Evolutionary conservation across 2,888 invertebrate genomes (phyloP).

Genomic region (Latheticus oryzae): DNA sequence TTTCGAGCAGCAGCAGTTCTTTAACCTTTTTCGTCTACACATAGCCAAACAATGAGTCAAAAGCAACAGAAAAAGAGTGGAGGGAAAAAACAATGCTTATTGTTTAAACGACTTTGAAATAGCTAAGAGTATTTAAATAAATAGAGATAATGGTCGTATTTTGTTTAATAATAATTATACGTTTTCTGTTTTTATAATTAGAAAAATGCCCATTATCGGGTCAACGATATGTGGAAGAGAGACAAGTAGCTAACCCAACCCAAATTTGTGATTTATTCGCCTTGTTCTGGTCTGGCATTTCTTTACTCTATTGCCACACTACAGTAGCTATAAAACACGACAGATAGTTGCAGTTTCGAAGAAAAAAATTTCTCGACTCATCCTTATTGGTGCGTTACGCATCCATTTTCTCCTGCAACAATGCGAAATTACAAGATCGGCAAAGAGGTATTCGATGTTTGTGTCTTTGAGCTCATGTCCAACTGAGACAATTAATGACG

Average conservation of each 20-base stretch:
- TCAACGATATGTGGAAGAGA: conserved; percentile 19
- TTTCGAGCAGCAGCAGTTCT: conserved; percentile 26
- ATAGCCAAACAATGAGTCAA: conserved; percentile 33
- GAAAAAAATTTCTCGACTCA: conserved; percentile 16
- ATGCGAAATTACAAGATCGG: conserved; percentile 32
- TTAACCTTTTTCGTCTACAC: conserved; percentile 36
- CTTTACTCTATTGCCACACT: conserved; percentile 1
- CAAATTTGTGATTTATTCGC: conserved; percentile 22
- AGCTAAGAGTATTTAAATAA: conserved; percentile 37
- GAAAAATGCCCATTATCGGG: conserved; percentile 16
- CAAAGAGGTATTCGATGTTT: conserved; percentile 36
- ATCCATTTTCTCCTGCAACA: conserved; percentile 36
- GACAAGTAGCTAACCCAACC: conserved; percentile 22
- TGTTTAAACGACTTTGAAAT: conserved; percentile 38
- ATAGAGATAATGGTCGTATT: conserved; percentile 39
- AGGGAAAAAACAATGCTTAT: conserved; percentile 40
- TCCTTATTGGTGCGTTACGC: conserved; percentile 35
- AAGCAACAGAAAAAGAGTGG: too few relatives aligned
- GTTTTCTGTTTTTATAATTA: conserved; percentile 37
- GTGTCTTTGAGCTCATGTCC: conserved; percentile 14
- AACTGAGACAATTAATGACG: conserved; percentile 26
- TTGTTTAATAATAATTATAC: conserved; percentile 36
- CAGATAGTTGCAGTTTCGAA: conserved; percentile 18
- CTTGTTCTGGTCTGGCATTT: conserved; percentile 5
- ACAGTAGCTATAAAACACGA: conserved; percentile 12